Conservation (phyloP, 2,888 invertebrate species). For the Tachina grossa region DNA sequence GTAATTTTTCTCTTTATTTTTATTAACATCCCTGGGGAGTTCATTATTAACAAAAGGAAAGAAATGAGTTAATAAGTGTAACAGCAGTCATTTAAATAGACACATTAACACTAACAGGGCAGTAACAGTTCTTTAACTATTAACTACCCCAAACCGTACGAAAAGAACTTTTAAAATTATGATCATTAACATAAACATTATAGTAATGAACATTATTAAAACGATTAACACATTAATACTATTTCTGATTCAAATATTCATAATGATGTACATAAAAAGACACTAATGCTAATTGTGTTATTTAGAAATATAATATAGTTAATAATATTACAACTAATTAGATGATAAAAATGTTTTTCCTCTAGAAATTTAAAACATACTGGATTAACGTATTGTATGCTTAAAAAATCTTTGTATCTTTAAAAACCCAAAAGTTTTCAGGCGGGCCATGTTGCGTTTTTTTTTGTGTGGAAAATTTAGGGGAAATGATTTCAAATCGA, state of each 20-base stretch:
- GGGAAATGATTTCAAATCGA: too few species aligned
- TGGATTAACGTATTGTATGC: background rate
- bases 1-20: constrained; percentile 1
- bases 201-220: constrained; percentile 48
- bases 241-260: constrained; percentile 39
- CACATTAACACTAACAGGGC: constrained; percentile 12
- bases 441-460: constrained; percentile 1
- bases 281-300: constrained; percentile 55
- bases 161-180: constrained; percentile 15
- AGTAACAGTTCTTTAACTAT: background rate
- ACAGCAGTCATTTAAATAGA: constrained; percentile 33
- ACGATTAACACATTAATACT: constrained; percentile 39
- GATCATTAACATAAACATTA: constrained; percentile 36
- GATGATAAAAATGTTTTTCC: too few species aligned
- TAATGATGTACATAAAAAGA: constrained; percentile 51
- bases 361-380: too few species aligned
- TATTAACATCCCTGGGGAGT: constrained; percentile 66
- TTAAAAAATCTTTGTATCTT: background rate
- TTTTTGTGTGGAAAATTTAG: too few species aligned
- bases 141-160: background rate
- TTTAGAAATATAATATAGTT: background rate
- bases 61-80: constrained; percentile 64
- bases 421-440: background rate
- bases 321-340: background rate
- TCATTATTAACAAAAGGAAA: constrained; percentile 51